Evolutionary conservation across 2,888 invertebrate genomes (phyloP).

Genomic region (Eucriotettix oculatus): DNA sequence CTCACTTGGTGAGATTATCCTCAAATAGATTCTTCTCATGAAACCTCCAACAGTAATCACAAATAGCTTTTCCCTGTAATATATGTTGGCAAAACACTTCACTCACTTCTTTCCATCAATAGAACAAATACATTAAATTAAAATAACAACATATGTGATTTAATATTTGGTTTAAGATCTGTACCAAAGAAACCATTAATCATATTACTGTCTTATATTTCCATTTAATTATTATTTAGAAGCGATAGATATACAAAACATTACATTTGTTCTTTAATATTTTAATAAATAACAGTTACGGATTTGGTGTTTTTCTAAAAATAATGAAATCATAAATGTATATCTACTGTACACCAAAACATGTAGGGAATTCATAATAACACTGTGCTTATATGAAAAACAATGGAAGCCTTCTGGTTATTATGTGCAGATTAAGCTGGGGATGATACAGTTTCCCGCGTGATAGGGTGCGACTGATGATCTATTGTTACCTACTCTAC

Average conservation of each 20-base stretch:
- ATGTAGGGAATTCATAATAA: neutral
- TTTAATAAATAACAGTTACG: neutral
- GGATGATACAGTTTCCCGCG: neutral
- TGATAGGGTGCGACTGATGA: neutral
- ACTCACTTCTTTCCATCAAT: neutral
- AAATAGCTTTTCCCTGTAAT: slow-evolving; percentile 7
- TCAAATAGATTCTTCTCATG: slow-evolving; percentile 5
- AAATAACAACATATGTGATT: too few species aligned
- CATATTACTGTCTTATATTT: too few species aligned
- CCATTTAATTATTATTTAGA: too few species aligned
- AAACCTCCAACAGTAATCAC: slow-evolving; percentile 9
- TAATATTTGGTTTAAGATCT: too few species aligned
- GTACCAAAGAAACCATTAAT: too few species aligned
- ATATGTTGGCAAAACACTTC: slow-evolving; percentile 3
- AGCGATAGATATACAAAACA: too few species aligned
- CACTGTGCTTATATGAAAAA: slow-evolving; percentile 2
- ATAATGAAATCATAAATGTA: neutral
- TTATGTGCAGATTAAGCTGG: neutral
- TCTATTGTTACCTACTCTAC: neutral
- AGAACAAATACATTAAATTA: too few species aligned
- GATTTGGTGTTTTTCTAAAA: slow-evolving; percentile 1
- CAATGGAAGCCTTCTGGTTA: neutral
- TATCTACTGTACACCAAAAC: neutral
- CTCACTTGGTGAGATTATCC: slow-evolving; percentile 9
- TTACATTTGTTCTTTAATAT: too few species aligned